These are phyloP conservation scores for Margarornis squamiger DNA, from an alignment of 2,797 vertebrate genomes.

Conservation along the genomic window DNA sequence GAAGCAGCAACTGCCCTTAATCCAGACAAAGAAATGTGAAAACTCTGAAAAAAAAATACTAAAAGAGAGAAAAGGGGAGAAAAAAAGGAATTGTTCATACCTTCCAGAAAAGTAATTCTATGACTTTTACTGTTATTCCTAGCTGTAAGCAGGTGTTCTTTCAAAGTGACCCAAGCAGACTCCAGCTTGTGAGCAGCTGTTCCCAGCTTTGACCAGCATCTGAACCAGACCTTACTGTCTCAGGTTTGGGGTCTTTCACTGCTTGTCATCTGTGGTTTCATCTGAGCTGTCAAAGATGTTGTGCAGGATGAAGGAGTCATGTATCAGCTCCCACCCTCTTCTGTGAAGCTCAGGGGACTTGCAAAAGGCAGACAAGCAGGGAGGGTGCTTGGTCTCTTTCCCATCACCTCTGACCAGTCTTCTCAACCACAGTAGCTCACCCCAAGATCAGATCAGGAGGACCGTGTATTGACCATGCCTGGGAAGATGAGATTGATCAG, in stretches of 20 bases:
- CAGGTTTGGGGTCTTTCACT: neutral
- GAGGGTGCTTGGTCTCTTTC: neutral
- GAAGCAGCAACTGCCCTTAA: neutral
- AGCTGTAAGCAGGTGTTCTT: neutral
- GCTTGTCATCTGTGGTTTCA: neutral
- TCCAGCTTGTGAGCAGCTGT: neutral
- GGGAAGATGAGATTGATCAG: neutral
- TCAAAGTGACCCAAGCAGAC: neutral
- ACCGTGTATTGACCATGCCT: neutral
- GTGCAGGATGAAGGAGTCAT: neutral
- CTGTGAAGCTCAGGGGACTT: neutral
- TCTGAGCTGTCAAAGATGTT: neutral
- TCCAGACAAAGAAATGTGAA: neutral
- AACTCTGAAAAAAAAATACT: neutral
- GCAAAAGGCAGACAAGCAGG: neutral
- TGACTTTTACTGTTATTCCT: neutral
- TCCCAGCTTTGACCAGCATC: neutral
- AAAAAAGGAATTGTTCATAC: neutral
- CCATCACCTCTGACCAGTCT: neutral
- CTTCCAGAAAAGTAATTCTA: neutral
- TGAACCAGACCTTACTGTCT: neutral
- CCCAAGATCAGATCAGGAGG: neutral
- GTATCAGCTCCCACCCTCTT: neutral
- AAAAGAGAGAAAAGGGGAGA: rapidly evolving
- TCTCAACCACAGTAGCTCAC: neutral